A percentile compares a stretch with the other conserved stretches of the same genome.
These are phyloP conservation scores for Diabrotica virgifera DNA, from an alignment of 1,140 invertebrate species.

Conservation along the genomic window DNA sequence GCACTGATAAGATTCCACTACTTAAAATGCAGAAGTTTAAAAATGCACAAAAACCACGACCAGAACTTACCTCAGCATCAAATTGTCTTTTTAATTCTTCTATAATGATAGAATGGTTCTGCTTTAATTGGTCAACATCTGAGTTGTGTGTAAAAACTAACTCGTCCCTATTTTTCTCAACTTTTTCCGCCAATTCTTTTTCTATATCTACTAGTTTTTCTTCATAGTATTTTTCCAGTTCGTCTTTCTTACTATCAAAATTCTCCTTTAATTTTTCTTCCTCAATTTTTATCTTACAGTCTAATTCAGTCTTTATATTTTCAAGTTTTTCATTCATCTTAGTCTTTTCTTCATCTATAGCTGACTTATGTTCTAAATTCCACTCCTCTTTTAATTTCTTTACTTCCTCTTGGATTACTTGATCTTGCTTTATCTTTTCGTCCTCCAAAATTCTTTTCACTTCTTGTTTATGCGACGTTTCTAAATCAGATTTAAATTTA, in stretches of 20 bases:
- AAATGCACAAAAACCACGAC: too few species aligned
- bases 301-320: constrained; percentile 47
- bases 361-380: constrained; percentile 45
- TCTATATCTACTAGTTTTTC: constrained; percentile 49
- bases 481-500: constrained; percentile 47
- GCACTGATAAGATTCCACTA: too few species aligned
- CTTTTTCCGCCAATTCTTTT: constrained; percentile 43
- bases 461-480: constrained; percentile 53
- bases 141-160: constrained; percentile 52
- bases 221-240: constrained; percentile 46
- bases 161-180: constrained; percentile 50
- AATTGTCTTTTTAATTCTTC: constrained; percentile 60
- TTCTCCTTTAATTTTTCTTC: constrained; percentile 49
- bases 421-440: constrained; percentile 49
- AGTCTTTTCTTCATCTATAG: constrained; percentile 47
- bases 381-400: constrained; percentile 48
- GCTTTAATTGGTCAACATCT: constrained; percentile 51
- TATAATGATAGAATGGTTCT: constrained; percentile 52
- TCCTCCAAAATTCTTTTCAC: constrained; percentile 54
- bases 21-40: too few species aligned
- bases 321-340: constrained; percentile 50
- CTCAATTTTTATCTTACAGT: constrained; percentile 49
- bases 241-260: constrained; percentile 51
- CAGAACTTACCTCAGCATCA: constrained; percentile 53
- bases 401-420: constrained; percentile 46